Evolutionary conservation across 1,140 invertebrate genomes (phyloP), one percentile per base, ranked within the genome.

Genomic region (Sesamia nonagrioides): DNA sequence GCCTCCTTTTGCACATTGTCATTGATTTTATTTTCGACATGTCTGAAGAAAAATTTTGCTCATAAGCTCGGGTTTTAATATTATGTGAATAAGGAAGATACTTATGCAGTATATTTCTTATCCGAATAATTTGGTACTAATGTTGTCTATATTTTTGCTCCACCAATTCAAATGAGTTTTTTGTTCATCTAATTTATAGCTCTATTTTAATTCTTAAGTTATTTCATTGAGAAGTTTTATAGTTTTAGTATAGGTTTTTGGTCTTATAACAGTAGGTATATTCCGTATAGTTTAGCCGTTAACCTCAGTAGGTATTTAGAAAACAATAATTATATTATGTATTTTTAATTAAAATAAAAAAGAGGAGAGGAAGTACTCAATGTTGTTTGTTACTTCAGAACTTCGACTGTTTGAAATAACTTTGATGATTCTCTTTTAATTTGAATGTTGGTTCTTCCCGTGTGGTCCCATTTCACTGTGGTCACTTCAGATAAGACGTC

Each of bases 1-100:
- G 48, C 54, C 74, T 77, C 33, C 60, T 66, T 77, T 77, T 77
- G 61, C 74, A 77, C 35, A 68, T 18, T 13, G 68, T 74, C 75
- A 81, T 69, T 77, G 33, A 68, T 68, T 54, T 54, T 77, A 77
- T 75, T 75, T 75, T 61, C 27, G 8, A 48, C 15, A 50, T 50
- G 42, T 63, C 50, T 37, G 40, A 75, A 63, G 9, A 50, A 75
- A 75, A 61, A 61, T 61, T 33, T 48, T 61, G 18, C 0, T 74
- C 40, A 40, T 33, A 35, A 35, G 21, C 18, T 74, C 48, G 27
- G 7, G 18, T 72, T 66, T 37, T 37, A 18, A 27, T 63, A 33
- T 40, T 18, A 40, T 35, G 27, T 37, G 33, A 37, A 52, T 18
- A 54, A 37, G 27, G 27, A 27, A 27, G 4, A 7, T 17, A 54